These are phyloP conservation scores for Tromatobia lineatoria DNA, from an alignment of 2,888 invertebrate species.

Conservation along the genomic window DNA sequence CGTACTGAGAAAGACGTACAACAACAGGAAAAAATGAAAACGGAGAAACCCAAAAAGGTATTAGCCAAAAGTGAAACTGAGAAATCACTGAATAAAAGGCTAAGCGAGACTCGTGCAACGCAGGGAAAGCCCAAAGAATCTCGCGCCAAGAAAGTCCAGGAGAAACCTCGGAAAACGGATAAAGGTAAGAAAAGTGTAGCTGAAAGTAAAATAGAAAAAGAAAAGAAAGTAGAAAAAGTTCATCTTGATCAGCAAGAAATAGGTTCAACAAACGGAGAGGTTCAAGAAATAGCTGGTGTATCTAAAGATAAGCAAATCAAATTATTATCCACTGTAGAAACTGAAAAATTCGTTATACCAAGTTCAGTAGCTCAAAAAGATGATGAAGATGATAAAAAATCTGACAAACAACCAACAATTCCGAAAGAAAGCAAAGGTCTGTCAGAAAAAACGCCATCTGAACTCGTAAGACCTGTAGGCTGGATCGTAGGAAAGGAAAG, in stretches of 20 bases:
- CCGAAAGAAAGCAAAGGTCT: slow-evolving; percentile 2
- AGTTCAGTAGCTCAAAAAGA: slow-evolving; percentile 6
- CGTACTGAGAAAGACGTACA: slow-evolving; percentile 24
- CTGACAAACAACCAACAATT: background rate
- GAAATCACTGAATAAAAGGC: slow-evolving; percentile 35
- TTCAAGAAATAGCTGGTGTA: background rate
- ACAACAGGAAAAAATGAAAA: slow-evolving; percentile 9
- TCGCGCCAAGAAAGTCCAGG: slow-evolving; percentile 33
- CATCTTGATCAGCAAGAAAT: slow-evolving; percentile 12
- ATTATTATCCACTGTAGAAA: slow-evolving; percentile 10
- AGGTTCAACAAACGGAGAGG: slow-evolving; percentile 14
- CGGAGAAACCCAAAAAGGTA: slow-evolving; percentile 33
- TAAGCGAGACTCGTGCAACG: slow-evolving; percentile 19
- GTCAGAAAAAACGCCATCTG: background rate
- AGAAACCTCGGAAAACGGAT: slow-evolving; percentile 31
- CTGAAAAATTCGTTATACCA: slow-evolving; percentile 6
- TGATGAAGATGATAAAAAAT: background rate
- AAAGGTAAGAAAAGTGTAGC: slow-evolving; percentile 22
- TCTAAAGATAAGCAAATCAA: slow-evolving; percentile 9
- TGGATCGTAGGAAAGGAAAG: slow-evolving; percentile 41
- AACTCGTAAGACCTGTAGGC: background rate
- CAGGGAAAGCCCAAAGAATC: slow-evolving; percentile 46
- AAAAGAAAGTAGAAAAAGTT: background rate
- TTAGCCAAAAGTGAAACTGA: slow-evolving; percentile 18
- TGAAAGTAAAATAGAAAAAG: background rate